Evolutionary conservation across 2,888 invertebrate species (phyloP), one percentile per base, ranked within the genome.

Genomic region (Crematogaster levior): DNA sequence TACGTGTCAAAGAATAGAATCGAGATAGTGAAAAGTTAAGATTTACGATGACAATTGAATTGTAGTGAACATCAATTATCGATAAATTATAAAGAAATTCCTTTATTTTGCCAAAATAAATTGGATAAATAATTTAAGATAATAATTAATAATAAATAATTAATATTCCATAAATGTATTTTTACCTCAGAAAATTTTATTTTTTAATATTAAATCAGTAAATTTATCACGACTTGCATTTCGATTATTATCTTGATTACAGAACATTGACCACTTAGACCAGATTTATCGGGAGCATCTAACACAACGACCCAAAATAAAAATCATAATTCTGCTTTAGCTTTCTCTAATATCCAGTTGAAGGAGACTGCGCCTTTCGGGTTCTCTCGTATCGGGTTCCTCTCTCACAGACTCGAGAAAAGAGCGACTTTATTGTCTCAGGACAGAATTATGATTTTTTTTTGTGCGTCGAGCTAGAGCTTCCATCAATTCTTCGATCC

Each of bases 401-500:
- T 27, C 24, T 43, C 24, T 63, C 40, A 10, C 3, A 72, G 21
- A 66, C 24, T 65, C 7, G n/a, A n/a, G 15, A 12, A 24, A 1
- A 27, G 1, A 10, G 24, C n/a, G n/a, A n/a, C 58, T 48, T 46
- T 21, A 21, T 63, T 18, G 18, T 56, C 40, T 15, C 51, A 10
- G 51, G 37, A 40, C 65, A 53, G 53, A 56, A 56, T 51, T 40
- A 43, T 43, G 27, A 79, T 68, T 66, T 77, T 34, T 34, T 5
- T 34, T 6, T 30, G 65, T 5, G 10, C 30, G 6, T 56, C 27
- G 53, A 27, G 68, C 18, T 56, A 24, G 77, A 56, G 56, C 56
- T 79, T 79, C 68, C 68, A 46, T 79, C 68, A n/a, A 68, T 43
- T 56, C 77, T 68, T 79, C 56, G 43, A 34, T 79, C 9, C 34